Percentiles rank a stretch among this genome's conserved stretches.
phyloP scores from a whole-genome alignment of 2,888 invertebrate genomes.

The Liopterus haemorrhoidalis region DNA sequence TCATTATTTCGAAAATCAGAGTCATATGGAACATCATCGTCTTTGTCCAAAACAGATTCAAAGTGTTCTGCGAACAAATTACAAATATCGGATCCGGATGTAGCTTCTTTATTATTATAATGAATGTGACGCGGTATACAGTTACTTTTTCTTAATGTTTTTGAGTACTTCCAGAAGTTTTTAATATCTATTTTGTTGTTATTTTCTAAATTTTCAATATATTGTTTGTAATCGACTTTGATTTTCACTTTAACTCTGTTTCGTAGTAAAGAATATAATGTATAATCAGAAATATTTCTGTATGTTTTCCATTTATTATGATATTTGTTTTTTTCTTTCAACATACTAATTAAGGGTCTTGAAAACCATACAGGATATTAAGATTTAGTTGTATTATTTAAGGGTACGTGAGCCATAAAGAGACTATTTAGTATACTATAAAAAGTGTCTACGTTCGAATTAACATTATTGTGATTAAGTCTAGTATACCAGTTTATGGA shows the following conservation, averaged over 20 bases:
- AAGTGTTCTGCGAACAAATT: slow-evolving; percentile 13
- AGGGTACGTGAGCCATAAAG: slow-evolving; percentile 7
- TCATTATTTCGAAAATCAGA: too few species aligned
- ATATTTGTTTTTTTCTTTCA: slow-evolving; percentile 12
- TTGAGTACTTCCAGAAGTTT: slow-evolving; percentile 4
- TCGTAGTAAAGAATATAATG: slow-evolving; percentile 1
- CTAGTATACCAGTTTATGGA: slow-evolving; percentile 8
- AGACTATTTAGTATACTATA: slow-evolving; percentile 3
- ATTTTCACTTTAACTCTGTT: slow-evolving; percentile 1
- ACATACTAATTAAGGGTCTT: too few species aligned
- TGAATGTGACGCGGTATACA: slow-evolving; percentile 6
- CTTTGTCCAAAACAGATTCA: slow-evolving; percentile 10
- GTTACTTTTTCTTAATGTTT: slow-evolving; percentile 4
- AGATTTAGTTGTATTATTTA: not conserved
- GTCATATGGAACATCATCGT: too few species aligned
- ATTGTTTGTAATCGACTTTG: not conserved
- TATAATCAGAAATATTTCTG: slow-evolving; percentile 4
- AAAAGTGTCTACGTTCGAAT: slow-evolving; percentile 6
- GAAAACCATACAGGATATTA: slow-evolving; percentile 9
- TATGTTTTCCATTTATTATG: slow-evolving; percentile 10
- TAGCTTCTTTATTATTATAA: slow-evolving; percentile 3
- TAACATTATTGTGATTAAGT: slow-evolving; percentile 1
- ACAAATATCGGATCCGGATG: not conserved
- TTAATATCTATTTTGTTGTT: slow-evolving; percentile 8
- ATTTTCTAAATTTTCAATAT: not conserved